Evolutionary conservation across 2,888 invertebrate species (phyloP).

Genomic region (Latrodectus hesperus): DNA sequence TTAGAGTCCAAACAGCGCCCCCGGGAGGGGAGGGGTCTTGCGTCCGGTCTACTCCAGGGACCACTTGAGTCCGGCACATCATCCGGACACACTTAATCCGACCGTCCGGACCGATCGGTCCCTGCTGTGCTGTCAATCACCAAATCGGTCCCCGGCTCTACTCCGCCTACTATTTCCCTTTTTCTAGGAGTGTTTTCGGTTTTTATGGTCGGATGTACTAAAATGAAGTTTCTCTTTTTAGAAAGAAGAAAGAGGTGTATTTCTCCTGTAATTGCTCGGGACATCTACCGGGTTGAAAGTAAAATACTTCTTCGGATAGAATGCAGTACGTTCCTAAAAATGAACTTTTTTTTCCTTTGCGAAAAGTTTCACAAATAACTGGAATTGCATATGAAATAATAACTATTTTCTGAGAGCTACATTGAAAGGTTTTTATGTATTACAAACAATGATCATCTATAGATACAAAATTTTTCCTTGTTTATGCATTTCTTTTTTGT

Average conservation of each 20-base stretch:
- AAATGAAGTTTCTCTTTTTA: neutral
- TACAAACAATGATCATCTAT: too few species aligned
- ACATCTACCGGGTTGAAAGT: too few species aligned
- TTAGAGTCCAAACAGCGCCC: slow-evolving; percentile 61
- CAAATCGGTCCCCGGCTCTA: slow-evolving; percentile 12
- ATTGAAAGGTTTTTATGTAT: too few species aligned
- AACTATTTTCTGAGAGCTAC: too few species aligned
- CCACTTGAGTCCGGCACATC: slow-evolving; percentile 67
- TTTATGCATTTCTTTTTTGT: too few species aligned
- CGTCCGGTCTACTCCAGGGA: slow-evolving; percentile 50
- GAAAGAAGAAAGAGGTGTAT: neutral
- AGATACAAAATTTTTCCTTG: too few species aligned
- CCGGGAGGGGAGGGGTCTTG: slow-evolving; percentile 37
- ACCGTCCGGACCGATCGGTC: slow-evolving; percentile 59
- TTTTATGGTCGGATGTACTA: slow-evolving; percentile 34
- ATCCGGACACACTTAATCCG: slow-evolving; percentile 65
- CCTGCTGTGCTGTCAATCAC: slow-evolving; percentile 65
- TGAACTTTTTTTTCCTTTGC: too few species aligned
- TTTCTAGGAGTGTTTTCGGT: slow-evolving; percentile 25
- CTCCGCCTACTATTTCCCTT: slow-evolving; percentile 46
- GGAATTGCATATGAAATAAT: too few species aligned
- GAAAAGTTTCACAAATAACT: too few species aligned
- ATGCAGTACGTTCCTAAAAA: too few species aligned
- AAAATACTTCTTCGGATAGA: too few species aligned
- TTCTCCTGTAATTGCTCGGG: too few species aligned